Conservation (phyloP, 2,888 invertebrate species). For the Cheilosia impressa region DNA sequence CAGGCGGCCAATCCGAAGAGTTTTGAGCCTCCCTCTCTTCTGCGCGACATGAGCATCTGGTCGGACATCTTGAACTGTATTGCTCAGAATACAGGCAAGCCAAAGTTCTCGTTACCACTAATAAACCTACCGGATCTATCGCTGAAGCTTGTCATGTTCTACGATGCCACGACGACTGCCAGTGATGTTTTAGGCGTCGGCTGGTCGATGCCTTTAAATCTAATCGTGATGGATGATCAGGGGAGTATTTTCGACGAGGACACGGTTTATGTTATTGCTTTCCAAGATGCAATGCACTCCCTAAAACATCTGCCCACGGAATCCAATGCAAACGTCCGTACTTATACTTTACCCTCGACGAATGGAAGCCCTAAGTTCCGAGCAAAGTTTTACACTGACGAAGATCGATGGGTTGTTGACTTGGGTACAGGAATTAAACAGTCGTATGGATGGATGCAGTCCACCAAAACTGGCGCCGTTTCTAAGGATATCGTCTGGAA, state of each 20-base stretch:
- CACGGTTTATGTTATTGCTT: conserved; percentile 1
- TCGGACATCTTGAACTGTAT: conserved; percentile 17
- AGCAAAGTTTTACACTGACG: conserved; percentile 19
- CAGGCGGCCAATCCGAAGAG: background rate
- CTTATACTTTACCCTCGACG: background rate
- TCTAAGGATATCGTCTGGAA: conserved; percentile 38
- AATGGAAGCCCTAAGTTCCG: conserved; percentile 8
- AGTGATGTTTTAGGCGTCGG: conserved; percentile 36
- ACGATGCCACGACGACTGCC: conserved; percentile 12
- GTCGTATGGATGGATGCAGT: conserved; percentile 8
- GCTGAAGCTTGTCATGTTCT: conserved; percentile 16
- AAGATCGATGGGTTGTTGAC: conserved; percentile 31
- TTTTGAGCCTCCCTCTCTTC: background rate
- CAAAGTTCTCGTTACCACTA: conserved; percentile 31
- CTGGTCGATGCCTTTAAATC: conserved; percentile 36
- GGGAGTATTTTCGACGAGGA: conserved; percentile 36
- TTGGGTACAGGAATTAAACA: conserved; percentile 35
- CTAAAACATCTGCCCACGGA: conserved; percentile 3
- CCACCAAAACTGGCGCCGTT: conserved; percentile 1
- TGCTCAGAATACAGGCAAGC: conserved; percentile 7
- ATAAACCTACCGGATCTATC: conserved; percentile 20
- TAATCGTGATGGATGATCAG: conserved; percentile 32
- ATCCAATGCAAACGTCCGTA: background rate
- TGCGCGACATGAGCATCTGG: conserved; percentile 38
- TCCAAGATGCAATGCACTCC: conserved; percentile 22